Base-by-base conservation (phyloP, 2,797 vertebrate species). In the Alfaro cultratus region DNA sequence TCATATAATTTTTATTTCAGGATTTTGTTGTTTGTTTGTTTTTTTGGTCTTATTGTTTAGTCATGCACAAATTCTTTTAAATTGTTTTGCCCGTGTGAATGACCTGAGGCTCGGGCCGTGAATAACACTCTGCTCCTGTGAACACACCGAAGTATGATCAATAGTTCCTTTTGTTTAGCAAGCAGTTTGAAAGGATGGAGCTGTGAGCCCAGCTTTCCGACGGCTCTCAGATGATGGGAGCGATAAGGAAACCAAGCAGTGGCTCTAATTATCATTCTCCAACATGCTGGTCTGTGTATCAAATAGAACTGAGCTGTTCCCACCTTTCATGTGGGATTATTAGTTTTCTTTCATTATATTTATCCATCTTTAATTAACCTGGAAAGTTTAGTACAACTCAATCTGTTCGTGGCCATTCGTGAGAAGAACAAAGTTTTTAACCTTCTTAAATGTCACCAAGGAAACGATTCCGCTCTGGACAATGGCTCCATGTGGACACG, bases 1-100 rank as follows among this genome's bases (percentile, higher is more conserved):
- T 62, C 76, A 75, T 84, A 36, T 39, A 23, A 80, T 80, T 68
- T 70, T 68, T 26, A 45, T 67, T 60, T 12, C 60, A 46, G n/a
- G 1, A 5, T 2, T 36, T 64, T n/a, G n/a, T n/a, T n/a, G n/a
- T n/a, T n/a, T n/a, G n/a, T n/a, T n/a, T n/a, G n/a, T 51, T 75
- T 57, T 62, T 62, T 34, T 34, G 29, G 60, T 39, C 8, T 23
- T 36, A 21, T 41, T 68, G 36, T 12, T 68, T 41, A 41, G 36
- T 68, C 64, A 68, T 68, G 21, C 64, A 23, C 21, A 5, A 68
- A 68, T 68, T 41, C 31, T 36, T 67, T 67, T 21, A 67, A 67
- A 68, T 68, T 23, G 21, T 68, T 41, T 39, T 39, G 64, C 34
- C 64, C 9, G 39, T 39, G 34, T 67, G 36, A 67, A 67, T 5